Evolutionary conservation across 2,113 vertebrate genomes (phyloP), one percentile per base, ranked within the genome.

Genomic region (Calyptommatus sinebrachiatus): DNA sequence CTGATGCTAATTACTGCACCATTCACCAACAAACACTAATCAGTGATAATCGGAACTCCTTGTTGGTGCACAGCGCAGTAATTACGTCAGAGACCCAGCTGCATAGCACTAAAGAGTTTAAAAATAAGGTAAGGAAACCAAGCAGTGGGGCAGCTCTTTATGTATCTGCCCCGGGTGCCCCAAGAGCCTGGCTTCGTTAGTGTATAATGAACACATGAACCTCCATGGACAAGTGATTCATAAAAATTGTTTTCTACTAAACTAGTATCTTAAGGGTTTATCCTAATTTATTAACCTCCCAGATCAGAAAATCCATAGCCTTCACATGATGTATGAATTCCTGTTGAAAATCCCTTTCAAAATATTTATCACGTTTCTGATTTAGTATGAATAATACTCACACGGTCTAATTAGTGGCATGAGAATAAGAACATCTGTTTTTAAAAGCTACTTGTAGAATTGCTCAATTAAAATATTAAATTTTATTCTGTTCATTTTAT

Each of bases 221-320:
- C 0, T 88, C 78, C 77, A 65, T 92, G 87, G 85, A 75, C 84
- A 83, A 83, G 81, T 82, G 86, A 73, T 88, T 73, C 82, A 71
- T 79, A 93, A 88, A 88, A 87, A 88, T 83, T 87, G 83, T 90
- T 84, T 88, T 90, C 89, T 88, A 88, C 89, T 88, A 85, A 88
- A 91, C 88, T 88, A 88, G 63, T 11, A 35, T 78, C 83, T 84
- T 88, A 89, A 90, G 89, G 88, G 88, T 84, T 90, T 86, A 78
- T 72, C 71, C 61, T 88, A 89, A 88, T 92, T 93, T 79, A 89
- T 92, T 93, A 88, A 71, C 61, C 65, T 92, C 83, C 88, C 87
- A 87, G 87, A 88, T 88, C 84, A 91, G 21, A 85, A 76, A 84
- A 88, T 76, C 85, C 76, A 78, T 81, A 85, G 79, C 70, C 10